These are phyloP conservation scores for Heterotis niloticus DNA, from an alignment of 2,113 vertebrate genomes.

Conservation along the genomic window DNA sequence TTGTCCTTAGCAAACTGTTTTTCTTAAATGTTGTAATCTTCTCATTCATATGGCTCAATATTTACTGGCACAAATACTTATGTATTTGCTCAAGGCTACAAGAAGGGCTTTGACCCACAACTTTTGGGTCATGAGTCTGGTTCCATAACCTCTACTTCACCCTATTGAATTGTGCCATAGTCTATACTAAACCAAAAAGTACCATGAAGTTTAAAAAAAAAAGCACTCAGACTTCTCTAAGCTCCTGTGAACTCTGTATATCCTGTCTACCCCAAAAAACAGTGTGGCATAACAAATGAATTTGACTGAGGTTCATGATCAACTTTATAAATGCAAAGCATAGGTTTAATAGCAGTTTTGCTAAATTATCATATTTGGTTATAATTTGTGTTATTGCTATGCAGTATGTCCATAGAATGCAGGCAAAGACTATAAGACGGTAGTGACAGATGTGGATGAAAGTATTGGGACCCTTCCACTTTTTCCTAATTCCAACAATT, in stretches of 20 bases:
- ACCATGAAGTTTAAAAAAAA: neutral
- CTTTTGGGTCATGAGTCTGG: neutral
- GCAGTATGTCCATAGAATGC: too few relatives aligned
- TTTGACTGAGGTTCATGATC: neutral
- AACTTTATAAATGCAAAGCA: too few relatives aligned
- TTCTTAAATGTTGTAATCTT: neutral
- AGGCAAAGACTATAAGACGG: too few relatives aligned
- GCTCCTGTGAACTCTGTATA: neutral
- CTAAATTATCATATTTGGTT: too few relatives aligned
- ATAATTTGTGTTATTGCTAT: too few relatives aligned
- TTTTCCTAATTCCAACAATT: too few relatives aligned
- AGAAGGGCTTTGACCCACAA: neutral
- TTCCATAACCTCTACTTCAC: neutral
- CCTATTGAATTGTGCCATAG: neutral
- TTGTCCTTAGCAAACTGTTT: neutral
- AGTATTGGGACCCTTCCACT: too few relatives aligned
- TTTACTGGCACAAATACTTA: neutral
- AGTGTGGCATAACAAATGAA: too few relatives aligned
- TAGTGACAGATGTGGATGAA: too few relatives aligned
- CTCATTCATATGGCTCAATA: neutral
- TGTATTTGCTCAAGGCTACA: neutral
- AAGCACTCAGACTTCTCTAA: neutral
- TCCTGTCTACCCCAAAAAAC: constrained; percentile 1
- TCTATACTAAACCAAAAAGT: neutral
- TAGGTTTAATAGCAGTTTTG: too few relatives aligned